Evolutionary conservation across 2,888 invertebrate genomes (phyloP).

Genomic region (Dyspetes luteomarginatus): DNA sequence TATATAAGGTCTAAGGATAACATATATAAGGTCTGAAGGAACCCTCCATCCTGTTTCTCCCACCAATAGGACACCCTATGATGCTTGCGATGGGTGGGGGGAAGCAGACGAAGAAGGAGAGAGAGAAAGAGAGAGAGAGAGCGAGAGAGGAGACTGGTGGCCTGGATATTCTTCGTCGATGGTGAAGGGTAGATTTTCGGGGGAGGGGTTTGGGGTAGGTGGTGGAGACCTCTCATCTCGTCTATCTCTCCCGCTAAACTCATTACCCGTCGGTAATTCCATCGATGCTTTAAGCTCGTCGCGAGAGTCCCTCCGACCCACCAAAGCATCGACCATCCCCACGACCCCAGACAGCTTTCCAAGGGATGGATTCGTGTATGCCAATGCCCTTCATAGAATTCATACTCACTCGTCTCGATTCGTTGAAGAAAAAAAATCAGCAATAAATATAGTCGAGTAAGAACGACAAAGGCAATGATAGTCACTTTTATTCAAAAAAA

Average conservation of each 20-base stretch:
- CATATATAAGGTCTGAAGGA: too few species aligned
- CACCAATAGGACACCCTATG: conserved; percentile 43
- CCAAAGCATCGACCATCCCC: conserved; percentile 20
- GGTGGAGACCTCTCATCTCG: conserved; percentile 74
- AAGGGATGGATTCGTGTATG: conserved; percentile 72
- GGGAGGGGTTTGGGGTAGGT: conserved; percentile 28
- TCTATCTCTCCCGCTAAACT: conserved; percentile 80
- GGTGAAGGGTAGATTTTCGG: conserved; percentile 34
- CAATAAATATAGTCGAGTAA: neutral
- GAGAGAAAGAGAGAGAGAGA: conserved; percentile 28
- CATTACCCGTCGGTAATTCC: conserved; percentile 82
- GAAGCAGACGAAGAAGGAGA: conserved; percentile 27
- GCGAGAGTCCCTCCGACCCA: conserved; percentile 40
- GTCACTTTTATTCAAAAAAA: neutral
- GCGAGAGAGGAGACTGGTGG: conserved; percentile 23
- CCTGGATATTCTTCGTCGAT: conserved; percentile 25
- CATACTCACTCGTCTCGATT: too few species aligned
- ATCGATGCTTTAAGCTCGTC: conserved; percentile 80
- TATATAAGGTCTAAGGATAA: too few species aligned
- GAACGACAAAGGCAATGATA: neutral
- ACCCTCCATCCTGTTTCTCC: conserved; percentile 27
- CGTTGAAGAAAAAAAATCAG: conserved; percentile 27
- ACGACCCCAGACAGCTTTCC: conserved; percentile 65
- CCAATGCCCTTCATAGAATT: conserved; percentile 13
- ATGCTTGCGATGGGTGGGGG: too few species aligned